These are phyloP conservation scores for Caradrina clavipalpis DNA, from an alignment of 2,888 invertebrate genomes.

Conservation along the genomic window DNA sequence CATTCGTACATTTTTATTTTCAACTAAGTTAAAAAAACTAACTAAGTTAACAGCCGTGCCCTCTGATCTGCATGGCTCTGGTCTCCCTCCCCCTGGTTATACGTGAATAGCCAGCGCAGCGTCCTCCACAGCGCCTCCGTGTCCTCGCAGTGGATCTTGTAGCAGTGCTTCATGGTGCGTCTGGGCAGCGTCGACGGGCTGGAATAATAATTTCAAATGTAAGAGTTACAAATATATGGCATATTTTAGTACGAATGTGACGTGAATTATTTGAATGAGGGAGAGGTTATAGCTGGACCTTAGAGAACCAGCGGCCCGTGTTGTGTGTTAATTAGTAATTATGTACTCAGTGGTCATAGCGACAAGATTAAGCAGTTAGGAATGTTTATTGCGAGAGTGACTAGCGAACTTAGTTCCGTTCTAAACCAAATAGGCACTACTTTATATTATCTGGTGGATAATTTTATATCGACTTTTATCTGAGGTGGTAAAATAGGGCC, in stretches of 20 bases:
- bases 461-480: no score
- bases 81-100: conserved; percentile 56
- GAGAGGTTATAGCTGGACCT: no score
- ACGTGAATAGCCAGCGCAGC: conserved; percentile 78
- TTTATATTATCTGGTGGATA: no score
- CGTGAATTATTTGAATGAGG: no score
- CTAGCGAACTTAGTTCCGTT: neutral
- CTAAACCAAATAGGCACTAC: neutral
- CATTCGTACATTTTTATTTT: conserved; percentile 7
- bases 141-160: conserved; percentile 82
- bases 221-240: no score
- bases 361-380: no score
- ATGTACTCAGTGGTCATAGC: no score
- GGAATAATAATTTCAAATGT: neutral
- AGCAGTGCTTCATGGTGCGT: conserved; percentile 74
- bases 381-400: no score
- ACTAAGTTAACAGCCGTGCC: conserved; percentile 42
- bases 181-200: conserved; percentile 47
- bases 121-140: conserved; percentile 73
- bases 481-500: no score
- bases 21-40: neutral
- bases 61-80: conserved; percentile 38
- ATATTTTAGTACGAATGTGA: no score
- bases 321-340: no score
- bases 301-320: no score